Conservation (phyloP, 1,140 invertebrate genomes). For the Goniozus legneri region DNA sequence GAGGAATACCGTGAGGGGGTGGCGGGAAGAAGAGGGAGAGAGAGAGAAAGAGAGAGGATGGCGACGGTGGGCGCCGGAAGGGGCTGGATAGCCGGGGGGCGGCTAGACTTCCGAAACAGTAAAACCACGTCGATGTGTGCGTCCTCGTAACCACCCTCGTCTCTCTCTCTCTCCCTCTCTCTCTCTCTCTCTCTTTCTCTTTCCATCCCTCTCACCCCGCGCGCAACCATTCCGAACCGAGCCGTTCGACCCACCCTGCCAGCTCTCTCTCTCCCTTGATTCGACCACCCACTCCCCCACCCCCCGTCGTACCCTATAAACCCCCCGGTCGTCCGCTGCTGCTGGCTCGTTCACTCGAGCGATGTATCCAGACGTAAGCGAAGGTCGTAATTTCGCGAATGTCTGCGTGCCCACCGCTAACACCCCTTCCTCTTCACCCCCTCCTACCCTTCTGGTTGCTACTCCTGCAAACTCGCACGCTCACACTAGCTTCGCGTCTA, state of each 20-base stretch:
- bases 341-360: constrained; percentile 34
- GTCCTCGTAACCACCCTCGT: constrained; percentile 28
- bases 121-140: constrained; percentile 40
- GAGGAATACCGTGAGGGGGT: constrained; percentile 21
- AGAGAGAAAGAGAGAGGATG: not conserved
- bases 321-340: constrained; percentile 35
- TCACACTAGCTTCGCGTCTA: no score
- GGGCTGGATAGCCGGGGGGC: constrained; percentile 35
- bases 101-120: constrained; percentile 48
- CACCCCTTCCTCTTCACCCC: not conserved
- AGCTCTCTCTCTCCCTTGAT: constrained; percentile 1
- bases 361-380: constrained; percentile 41
- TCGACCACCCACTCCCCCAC: constrained; percentile 2
- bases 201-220: constrained; percentile 8
- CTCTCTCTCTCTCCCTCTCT: constrained; percentile 8
- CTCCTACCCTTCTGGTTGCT: no score
- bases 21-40: constrained; percentile 5
- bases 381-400: constrained; percentile 43
- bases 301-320: constrained; percentile 32
- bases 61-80: constrained; percentile 4
- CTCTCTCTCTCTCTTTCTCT: constrained; percentile 11
- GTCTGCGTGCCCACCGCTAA: constrained; percentile 30
- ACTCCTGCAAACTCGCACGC: no score
- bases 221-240: not conserved
- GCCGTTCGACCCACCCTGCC: not conserved